A percentile compares a stretch with the other conserved stretches of the same genome.
phyloP scores from a whole-genome alignment of 2,797 vertebrate genomes.

The Geotrypetes seraphini region DNA sequence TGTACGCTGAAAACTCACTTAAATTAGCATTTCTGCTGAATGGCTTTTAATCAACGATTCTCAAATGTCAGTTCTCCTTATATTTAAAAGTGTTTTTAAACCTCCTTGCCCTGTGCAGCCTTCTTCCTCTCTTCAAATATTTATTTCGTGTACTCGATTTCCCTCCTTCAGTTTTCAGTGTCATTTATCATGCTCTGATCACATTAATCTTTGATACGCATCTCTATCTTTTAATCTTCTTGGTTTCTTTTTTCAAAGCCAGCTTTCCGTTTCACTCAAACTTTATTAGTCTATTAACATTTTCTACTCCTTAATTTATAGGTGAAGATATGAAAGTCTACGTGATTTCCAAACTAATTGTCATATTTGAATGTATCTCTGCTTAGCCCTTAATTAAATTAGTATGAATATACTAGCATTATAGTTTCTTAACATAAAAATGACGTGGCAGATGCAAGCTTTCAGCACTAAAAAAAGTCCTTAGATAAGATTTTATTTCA shows the following conservation, averaged over 20 bases:
- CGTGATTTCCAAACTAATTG: background rate
- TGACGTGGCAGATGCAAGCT: too few species aligned
- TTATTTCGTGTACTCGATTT: conserved; percentile 4
- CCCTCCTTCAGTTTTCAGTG: too few species aligned
- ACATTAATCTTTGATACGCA: conserved; percentile 26
- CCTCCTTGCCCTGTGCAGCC: conserved; percentile 6
- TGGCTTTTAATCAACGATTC: conserved; percentile 43
- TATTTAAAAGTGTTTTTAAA: conserved; percentile 26
- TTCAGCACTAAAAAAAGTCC: too few species aligned
- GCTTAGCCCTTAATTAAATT: conserved; percentile 12
- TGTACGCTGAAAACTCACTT: conserved; percentile 21
- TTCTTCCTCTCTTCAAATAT: conserved; percentile 10
- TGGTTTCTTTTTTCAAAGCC: conserved; percentile 26
- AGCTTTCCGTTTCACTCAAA: conserved; percentile 19
- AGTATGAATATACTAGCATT: too few species aligned
- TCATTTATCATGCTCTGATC: conserved; percentile 32
- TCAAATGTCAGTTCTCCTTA: conserved; percentile 23
- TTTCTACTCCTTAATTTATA: background rate
- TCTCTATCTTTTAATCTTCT: conserved; percentile 33
- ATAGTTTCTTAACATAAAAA: too few species aligned
- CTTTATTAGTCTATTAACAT: conserved; percentile 16
- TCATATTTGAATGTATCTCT: conserved; percentile 9
- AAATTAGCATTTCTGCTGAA: conserved; percentile 42
- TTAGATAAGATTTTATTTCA: too few species aligned
- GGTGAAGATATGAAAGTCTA: background rate